Evolutionary conservation across 2,797 vertebrate species (phyloP), one percentile per base, ranked within the genome.

Genomic region (Vespertilio murinus): DNA sequence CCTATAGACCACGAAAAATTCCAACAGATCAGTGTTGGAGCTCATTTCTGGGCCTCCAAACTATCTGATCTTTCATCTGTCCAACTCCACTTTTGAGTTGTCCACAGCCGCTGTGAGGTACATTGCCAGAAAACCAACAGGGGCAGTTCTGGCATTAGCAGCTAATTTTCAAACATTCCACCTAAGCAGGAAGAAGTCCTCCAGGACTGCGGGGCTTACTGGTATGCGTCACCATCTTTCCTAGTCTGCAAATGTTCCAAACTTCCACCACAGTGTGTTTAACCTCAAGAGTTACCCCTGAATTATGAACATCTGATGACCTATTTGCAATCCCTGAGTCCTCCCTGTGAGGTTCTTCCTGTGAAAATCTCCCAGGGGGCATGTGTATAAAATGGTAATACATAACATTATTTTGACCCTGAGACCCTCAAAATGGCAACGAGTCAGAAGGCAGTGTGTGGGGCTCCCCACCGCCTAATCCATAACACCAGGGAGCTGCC

Each of bases 381-480:
- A n/a, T 81, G 89, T 87, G 90, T 93, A 84, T 83, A 56, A 94
- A 83, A 52, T 38, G 42, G 9, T 54, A 90, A 93, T 79, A 90
- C 94, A 82, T 78, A 77, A 65, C 35, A 49, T 74, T 87, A 94
- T 82, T 90, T 90, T 92, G 92, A 90, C 74, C 78, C 83, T 33
- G 65, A 78, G 42, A 74, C 49, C 38, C 70, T 78, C 35, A 83
- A 93, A 96, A 82, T 4, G 30, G 75, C 52, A 56, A 85, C 13
- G 65, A 85, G n/a, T 95, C 45, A 73, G 83, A 94, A 91, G 30
- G 71, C 54, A 94, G 64, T 33, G 69, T 30, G 80, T 81, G 38
- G 38, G 25, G n/a, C 49, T 79, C 45, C 56, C 65, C 47, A 73
- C 25, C 25, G 42, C 54, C 18, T 74, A 30, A 20, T 35, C 52